A percentile compares a stretch with the other conserved stretches of the same genome.
Evolutionary conservation across 1,140 invertebrate genomes (phyloP).

Genomic region (Coboldia fuscipes): DNA sequence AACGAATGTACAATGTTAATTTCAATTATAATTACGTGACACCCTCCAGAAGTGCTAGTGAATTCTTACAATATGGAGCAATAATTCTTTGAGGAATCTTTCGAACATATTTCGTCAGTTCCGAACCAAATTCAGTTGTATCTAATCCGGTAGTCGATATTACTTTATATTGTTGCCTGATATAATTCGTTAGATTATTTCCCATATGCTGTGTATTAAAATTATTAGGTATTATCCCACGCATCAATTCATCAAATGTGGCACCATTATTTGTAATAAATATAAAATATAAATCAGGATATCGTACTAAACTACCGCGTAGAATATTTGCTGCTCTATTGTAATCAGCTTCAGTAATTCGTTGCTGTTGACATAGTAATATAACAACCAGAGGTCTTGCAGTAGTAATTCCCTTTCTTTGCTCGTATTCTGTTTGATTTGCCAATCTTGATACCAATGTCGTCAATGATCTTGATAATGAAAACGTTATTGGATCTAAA

Average conservation of each 20-base stretch:
- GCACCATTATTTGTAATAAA: slow-evolving; percentile 1
- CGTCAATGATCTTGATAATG: not conserved
- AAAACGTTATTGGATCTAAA: slow-evolving; percentile 1
- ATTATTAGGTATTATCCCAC: not conserved
- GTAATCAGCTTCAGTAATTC: slow-evolving; percentile 1
- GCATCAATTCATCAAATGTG: not conserved
- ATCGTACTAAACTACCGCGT: not conserved
- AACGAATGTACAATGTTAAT: not conserved
- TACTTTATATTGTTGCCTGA: not conserved
- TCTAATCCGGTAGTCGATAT: not conserved
- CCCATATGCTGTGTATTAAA: not conserved
- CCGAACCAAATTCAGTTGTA: not conserved
- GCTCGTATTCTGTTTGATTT: not conserved
- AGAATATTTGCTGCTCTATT: not conserved
- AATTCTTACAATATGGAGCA: not conserved
- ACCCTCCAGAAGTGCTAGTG: not conserved
- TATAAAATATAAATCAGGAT: slow-evolving; percentile 4
- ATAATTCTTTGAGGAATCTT: not conserved
- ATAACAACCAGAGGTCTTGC: not conserved
- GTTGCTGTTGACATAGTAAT: not conserved
- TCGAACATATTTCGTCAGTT: not conserved
- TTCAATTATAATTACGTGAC: not conserved
- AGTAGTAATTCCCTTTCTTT: not conserved
- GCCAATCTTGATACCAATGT: not conserved
- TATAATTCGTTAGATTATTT: too few relatives aligned